Evolutionary conservation across 2,888 invertebrate genomes (phyloP).

Genomic region (Oscheius myriophilus): DNA sequence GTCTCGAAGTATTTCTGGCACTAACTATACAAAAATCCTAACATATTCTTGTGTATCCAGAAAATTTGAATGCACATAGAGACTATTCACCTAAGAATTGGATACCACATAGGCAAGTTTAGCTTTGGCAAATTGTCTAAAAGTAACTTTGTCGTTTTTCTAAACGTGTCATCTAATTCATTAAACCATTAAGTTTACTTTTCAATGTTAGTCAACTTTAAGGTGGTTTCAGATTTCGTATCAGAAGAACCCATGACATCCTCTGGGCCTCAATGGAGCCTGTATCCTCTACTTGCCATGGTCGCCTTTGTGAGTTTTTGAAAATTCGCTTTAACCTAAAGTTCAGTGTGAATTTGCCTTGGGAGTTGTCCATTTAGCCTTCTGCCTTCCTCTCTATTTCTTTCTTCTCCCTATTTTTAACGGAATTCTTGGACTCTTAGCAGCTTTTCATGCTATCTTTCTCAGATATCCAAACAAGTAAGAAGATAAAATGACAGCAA

Average conservation of each 20-base stretch:
- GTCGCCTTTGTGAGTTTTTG: slow-evolving; percentile 57
- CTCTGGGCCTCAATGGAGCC: slow-evolving; percentile 63
- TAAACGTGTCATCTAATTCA: too few relatives aligned
- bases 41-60: too few relatives aligned
- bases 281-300: slow-evolving; percentile 64
- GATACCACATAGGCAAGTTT: too few relatives aligned
- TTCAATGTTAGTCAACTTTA: too few relatives aligned
- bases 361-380: slow-evolving; percentile 58
- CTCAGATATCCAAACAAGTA: slow-evolving; percentile 59
- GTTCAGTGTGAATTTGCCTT: slow-evolving; percentile 52
- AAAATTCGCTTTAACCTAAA: background rate
- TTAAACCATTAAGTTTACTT: too few relatives aligned
- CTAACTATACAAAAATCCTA: too few relatives aligned
- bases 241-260: slow-evolving; percentile 41
- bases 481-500: background rate
- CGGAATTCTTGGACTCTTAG: slow-evolving; percentile 54
- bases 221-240: too few relatives aligned
- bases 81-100: too few relatives aligned
- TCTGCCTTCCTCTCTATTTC: slow-evolving; percentile 65
- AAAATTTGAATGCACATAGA: too few relatives aligned
- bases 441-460: slow-evolving; percentile 64
- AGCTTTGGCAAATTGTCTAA: too few relatives aligned
- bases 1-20: too few relatives aligned
- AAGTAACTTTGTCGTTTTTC: too few relatives aligned
- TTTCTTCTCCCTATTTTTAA: slow-evolving; percentile 60